These are phyloP conservation scores for Naja naja DNA, from an alignment of 2,113 vertebrate genomes.

Conservation along the genomic window DNA sequence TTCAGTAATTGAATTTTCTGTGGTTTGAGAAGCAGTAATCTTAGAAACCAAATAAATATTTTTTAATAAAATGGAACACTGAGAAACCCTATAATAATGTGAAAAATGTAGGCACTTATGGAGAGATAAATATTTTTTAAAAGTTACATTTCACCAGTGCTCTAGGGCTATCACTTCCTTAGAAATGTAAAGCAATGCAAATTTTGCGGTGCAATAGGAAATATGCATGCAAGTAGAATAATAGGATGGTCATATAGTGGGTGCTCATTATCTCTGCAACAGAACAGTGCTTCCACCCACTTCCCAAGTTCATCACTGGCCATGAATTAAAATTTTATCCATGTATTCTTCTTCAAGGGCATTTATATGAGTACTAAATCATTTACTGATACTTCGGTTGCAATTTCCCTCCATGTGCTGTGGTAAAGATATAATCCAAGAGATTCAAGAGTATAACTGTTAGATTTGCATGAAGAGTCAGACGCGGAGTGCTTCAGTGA, in stretches of 20 bases:
- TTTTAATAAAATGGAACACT: conserved; percentile 84
- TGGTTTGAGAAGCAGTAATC: conserved; percentile 80
- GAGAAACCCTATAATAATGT: conserved; percentile 80
- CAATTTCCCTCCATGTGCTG: neutral
- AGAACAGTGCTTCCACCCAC: neutral
- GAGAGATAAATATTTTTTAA: conserved; percentile 79
- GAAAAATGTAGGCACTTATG: conserved; percentile 79
- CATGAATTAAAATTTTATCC: neutral
- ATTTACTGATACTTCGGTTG: neutral
- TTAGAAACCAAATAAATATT: conserved; percentile 87
- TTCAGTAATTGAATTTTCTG: conserved; percentile 84
- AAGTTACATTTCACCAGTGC: conserved; percentile 79
- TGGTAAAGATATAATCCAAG: neutral
- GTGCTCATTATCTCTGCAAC: conserved; percentile 31
- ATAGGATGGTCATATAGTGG: conserved; percentile 19
- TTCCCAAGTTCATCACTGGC: neutral
- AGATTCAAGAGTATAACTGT: neutral
- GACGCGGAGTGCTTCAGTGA: too few relatives aligned
- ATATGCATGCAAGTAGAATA: conserved; percentile 44
- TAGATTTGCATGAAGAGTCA: too few relatives aligned
- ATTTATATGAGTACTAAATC: neutral
- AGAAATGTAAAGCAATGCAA: conserved; percentile 66
- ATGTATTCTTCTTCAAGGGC: neutral
- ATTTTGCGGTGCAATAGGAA: conserved; percentile 34
- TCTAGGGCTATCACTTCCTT: conserved; percentile 69